Conservation (phyloP, 2,113 vertebrate species). For the Budorcas taxicolor region DNA sequence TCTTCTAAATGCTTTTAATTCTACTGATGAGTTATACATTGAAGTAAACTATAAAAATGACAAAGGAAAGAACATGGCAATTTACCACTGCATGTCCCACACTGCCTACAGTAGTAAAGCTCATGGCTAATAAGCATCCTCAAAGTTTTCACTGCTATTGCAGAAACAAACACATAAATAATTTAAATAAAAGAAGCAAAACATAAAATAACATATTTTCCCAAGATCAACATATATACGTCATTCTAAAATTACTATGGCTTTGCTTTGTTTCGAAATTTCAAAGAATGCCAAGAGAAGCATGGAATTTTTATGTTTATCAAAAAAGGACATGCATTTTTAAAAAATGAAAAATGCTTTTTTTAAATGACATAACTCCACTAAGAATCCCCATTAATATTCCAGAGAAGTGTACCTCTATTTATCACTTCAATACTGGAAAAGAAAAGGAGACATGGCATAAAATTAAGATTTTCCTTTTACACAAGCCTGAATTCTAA, state of each 20-base stretch:
- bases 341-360: not conserved
- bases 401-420: not conserved
- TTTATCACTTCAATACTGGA: not conserved
- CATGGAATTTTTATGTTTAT: not conserved
- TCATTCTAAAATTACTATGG: not conserved
- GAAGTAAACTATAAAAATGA: not conserved
- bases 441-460: not conserved
- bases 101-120: not conserved
- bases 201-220: not conserved
- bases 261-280: constrained; percentile 29
- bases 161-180: not conserved
- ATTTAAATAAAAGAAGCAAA: not conserved
- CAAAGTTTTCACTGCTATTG: not conserved
- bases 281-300: constrained; percentile 9
- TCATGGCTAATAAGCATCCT: not conserved
- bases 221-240: not conserved
- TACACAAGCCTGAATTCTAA: not conserved
- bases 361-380: not conserved
- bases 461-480: constrained; percentile 42
- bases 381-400: not conserved
- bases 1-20: not conserved
- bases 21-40: not conserved
- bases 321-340: not conserved
- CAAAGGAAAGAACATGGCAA: not conserved
- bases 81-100: not conserved